Percentiles rank a stretch among this genome's conserved stretches.
Evolutionary conservation across 2,113 vertebrate species (phyloP).

Genomic region (Microcebus murinus): DNA sequence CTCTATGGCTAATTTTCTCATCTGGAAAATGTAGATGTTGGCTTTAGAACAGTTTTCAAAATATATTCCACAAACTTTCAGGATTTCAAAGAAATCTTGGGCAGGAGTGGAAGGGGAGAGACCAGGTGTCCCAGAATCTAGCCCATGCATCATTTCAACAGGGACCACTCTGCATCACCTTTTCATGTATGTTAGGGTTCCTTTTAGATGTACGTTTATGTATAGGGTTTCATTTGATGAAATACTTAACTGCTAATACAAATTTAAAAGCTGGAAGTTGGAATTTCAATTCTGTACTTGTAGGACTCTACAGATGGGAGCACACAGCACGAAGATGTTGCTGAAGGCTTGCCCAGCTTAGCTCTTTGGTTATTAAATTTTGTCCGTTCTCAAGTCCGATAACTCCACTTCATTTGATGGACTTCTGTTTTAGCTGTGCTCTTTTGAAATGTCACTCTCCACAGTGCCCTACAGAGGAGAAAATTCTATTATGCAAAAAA

Average conservation of each 20-base stretch:
- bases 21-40: not conserved
- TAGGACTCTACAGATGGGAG: not conserved
- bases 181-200: not conserved
- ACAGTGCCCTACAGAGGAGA: not conserved
- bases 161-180: not conserved
- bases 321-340: not conserved
- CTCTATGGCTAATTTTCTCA: not conserved
- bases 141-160: not conserved
- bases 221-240: not conserved
- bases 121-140: not conserved
- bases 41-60: not conserved
- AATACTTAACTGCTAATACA: not conserved
- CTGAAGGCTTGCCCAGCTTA: not conserved
- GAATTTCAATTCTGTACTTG: not conserved
- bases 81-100: not conserved
- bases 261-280: not conserved
- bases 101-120: not conserved
- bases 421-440: slow-evolving; percentile 40
- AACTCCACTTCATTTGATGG: not conserved
- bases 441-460: slow-evolving; percentile 71
- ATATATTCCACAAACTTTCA: not conserved
- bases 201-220: not conserved
- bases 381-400: slow-evolving; percentile 22
- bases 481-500: slow-evolving; percentile 72
- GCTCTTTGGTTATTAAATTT: slow-evolving; percentile 33